phyloP scores from a whole-genome alignment of 2,113 vertebrate species.

The Crotophaga sulcirostris region DNA sequence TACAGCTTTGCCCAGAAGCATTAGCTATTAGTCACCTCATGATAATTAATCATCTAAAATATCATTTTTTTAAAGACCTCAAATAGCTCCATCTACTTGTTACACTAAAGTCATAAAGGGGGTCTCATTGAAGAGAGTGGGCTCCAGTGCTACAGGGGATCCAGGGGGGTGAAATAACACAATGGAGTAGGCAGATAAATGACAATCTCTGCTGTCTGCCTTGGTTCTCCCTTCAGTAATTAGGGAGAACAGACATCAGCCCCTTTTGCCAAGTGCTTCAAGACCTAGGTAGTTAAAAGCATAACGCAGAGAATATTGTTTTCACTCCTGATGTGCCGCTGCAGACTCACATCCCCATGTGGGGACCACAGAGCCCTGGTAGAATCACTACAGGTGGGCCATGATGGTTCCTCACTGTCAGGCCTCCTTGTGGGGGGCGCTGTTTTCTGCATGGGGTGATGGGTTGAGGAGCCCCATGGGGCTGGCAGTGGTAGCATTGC shows the following conservation, averaged over 20 bases:
- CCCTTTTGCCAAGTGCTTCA: background rate
- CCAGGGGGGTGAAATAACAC: background rate
- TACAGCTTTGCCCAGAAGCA: constrained; percentile 41
- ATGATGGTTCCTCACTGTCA: background rate
- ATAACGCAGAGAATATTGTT: background rate
- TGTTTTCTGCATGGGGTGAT: accelerated
- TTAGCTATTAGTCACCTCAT: constrained; percentile 8
- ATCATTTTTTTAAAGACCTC: background rate
- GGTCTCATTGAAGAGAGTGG: background rate
- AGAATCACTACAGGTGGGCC: accelerated
- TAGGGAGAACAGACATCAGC: background rate
- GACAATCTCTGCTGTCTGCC: accelerated
- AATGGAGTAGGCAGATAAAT: background rate
- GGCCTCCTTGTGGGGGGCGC: background rate
- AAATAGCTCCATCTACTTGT: background rate
- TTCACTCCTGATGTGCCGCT: background rate
- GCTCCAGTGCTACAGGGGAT: background rate
- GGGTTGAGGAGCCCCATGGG: background rate
- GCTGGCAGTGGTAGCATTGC: background rate
- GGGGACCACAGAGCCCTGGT: accelerated
- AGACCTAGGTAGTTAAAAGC: background rate
- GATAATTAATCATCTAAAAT: background rate
- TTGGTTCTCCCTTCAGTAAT: background rate
- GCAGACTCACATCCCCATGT: accelerated
- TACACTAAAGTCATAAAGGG: background rate